phyloP scores from a whole-genome alignment of 2,113 vertebrate species.

The Aspiorhynchus laticeps region DNA sequence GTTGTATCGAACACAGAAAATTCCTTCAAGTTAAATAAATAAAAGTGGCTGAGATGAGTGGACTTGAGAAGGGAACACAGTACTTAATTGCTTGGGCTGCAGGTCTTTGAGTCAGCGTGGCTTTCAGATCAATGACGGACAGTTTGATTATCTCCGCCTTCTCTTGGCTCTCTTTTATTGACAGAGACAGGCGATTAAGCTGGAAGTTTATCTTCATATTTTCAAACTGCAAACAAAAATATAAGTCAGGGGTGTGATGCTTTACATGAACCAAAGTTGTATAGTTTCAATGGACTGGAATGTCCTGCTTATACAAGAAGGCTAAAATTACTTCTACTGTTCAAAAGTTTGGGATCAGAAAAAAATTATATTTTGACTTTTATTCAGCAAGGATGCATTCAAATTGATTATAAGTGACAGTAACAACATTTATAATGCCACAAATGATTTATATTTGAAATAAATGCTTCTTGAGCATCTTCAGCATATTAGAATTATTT shows the following conservation, averaged over 20 bases:
- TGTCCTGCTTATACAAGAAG: not conserved
- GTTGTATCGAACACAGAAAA: not conserved
- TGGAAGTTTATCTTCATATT: constrained; percentile 89
- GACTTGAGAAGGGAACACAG: not conserved
- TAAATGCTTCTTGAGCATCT: too few species aligned
- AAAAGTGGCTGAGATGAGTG: not conserved
- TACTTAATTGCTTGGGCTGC: constrained; percentile 95
- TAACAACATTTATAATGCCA: too few species aligned
- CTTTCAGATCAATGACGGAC: constrained; percentile 84
- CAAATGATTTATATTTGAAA: too few species aligned
- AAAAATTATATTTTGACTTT: not conserved
- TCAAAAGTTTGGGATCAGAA: not conserved
- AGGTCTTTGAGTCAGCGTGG: constrained; percentile 85
- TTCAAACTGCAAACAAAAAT: constrained; percentile 84
- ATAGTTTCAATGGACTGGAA: not conserved
- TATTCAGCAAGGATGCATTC: not conserved
- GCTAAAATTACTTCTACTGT: not conserved
- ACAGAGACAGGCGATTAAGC: constrained; percentile 84
- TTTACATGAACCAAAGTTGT: not conserved
- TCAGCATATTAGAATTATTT: not conserved
- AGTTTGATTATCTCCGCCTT: constrained; percentile 85
- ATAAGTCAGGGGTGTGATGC: not conserved
- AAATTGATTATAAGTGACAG: not conserved
- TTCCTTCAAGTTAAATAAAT: not conserved
- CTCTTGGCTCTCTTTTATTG: constrained; percentile 83